Conservation (phyloP, 1,140 invertebrate species). For the Temnothorax nylanderi region DNA sequence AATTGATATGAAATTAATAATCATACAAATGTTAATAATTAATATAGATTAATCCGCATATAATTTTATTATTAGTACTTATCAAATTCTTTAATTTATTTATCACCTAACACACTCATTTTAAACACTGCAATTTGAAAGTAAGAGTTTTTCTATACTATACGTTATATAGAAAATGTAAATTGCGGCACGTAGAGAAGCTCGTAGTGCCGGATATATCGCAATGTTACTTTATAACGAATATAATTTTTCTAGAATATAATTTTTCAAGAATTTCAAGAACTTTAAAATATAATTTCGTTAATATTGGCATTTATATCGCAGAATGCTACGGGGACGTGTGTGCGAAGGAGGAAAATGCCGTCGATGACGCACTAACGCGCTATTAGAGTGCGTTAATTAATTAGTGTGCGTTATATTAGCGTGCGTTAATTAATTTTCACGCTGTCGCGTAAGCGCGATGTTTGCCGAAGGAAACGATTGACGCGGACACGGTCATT, state of each 20-base stretch:
- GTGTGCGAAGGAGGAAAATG: neutral
- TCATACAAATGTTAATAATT: neutral
- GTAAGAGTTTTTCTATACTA: neutral
- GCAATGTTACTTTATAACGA: too few relatives aligned
- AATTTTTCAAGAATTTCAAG: too few relatives aligned
- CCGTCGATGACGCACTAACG: neutral
- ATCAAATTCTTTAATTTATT: neutral
- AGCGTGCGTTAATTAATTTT: slow-evolving; percentile 30
- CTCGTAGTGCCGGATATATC: neutral
- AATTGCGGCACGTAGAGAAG: neutral
- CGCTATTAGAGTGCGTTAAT: slow-evolving; percentile 2
- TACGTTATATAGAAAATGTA: neutral
- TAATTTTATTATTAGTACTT: neutral
- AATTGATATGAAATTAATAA: neutral
- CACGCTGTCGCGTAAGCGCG: neutral
- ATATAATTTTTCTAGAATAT: too few relatives aligned
- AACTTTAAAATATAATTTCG: neutral
- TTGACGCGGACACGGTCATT: slow-evolving; percentile 41
- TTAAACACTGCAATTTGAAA: neutral
- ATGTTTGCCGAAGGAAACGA: slow-evolving; percentile 4
- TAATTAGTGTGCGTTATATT: neutral
- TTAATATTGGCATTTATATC: neutral
- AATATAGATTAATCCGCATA: too few relatives aligned
- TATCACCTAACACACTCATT: neutral
- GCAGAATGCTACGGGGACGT: neutral